Evolutionary conservation across 2,113 vertebrate genomes (phyloP).

Genomic region (Campylomormyrus numenius): DNA sequence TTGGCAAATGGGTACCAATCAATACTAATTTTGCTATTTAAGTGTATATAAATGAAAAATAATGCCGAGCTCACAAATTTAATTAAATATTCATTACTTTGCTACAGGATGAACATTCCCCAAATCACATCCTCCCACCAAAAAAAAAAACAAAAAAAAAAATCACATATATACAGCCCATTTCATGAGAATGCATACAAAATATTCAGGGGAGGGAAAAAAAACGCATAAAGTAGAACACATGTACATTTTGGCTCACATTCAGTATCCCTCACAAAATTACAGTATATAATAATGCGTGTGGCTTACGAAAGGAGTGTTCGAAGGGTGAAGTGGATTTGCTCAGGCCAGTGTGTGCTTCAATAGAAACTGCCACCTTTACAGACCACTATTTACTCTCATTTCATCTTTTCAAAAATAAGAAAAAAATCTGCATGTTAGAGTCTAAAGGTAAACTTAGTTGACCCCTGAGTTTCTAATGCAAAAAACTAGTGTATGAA

Average conservation of each 20-base stretch:
- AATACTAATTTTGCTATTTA: conserved; percentile 36
- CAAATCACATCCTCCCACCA: conserved; percentile 40
- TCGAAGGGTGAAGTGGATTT: conserved; percentile 44
- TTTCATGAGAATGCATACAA: conserved; percentile 42
- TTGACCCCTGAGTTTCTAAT: conserved; percentile 74
- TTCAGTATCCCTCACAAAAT: conserved; percentile 38
- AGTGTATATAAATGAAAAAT: conserved; percentile 40
- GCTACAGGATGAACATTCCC: conserved; percentile 47
- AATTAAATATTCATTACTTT: conserved; percentile 45
- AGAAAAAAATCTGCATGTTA: conserved; percentile 49
- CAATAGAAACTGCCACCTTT: conserved; percentile 44
- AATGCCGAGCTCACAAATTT: conserved; percentile 47
- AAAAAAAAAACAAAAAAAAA: conserved; percentile 37
- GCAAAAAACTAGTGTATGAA: conserved; percentile 68
- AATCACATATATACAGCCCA: conserved; percentile 53
- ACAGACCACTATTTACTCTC: conserved; percentile 23
- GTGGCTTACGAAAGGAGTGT: conserved; percentile 62
- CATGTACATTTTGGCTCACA: conserved; percentile 61
- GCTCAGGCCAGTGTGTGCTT: conserved; percentile 56
- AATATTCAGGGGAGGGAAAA: conserved; percentile 7
- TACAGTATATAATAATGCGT: conserved; percentile 48
- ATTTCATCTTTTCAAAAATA: conserved; percentile 33
- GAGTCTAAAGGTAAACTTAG: conserved; percentile 68
- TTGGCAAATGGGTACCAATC: conserved; percentile 65
- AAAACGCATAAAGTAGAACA: conserved; percentile 21